Conservation (phyloP, 2,888 invertebrate genomes). For the Punctoribates punctum region DNA sequence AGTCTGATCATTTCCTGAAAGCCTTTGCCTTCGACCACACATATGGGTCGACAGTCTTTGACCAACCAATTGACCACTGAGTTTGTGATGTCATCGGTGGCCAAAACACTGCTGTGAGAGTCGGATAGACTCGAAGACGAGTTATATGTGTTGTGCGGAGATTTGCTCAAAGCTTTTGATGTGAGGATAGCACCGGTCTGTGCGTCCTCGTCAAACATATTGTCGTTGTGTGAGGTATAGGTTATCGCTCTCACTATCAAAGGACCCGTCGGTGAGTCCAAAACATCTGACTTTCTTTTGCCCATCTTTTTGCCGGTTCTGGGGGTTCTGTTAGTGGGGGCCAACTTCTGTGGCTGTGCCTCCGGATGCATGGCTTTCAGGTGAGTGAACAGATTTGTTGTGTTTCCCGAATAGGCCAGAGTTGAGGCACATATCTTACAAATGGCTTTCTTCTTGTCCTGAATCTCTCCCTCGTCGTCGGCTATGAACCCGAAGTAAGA, state of each 20-base stretch:
- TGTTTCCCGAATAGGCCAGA: constrained; percentile 45
- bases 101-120: neutral
- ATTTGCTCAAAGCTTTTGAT: neutral
- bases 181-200: neutral
- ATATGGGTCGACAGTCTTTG: constrained; percentile 44
- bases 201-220: constrained; percentile 2
- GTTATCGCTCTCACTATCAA: constrained; percentile 33
- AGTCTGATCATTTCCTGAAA: constrained; percentile 41
- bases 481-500: constrained; percentile 45
- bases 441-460: constrained; percentile 45
- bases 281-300: constrained; percentile 28
- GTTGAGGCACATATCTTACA: constrained; percentile 45
- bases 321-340: constrained; percentile 42
- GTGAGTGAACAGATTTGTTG: constrained; percentile 46
- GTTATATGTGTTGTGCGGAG: neutral
- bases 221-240: constrained; percentile 17
- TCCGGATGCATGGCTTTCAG: constrained; percentile 46
- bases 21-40: constrained; percentile 42
- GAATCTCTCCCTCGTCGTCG: constrained; percentile 45
- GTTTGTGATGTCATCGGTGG: constrained; percentile 42
- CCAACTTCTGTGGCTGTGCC: constrained; percentile 41
- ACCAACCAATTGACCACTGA: constrained; percentile 44
- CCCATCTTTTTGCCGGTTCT: constrained; percentile 41
- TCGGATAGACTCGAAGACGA: constrained; percentile 9
- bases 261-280: constrained; percentile 6